A percentile compares a stretch with the other conserved stretches of the same genome.
Conservation (phyloP, 1,140 invertebrate genomes). For the Panonychus citri region DNA sequence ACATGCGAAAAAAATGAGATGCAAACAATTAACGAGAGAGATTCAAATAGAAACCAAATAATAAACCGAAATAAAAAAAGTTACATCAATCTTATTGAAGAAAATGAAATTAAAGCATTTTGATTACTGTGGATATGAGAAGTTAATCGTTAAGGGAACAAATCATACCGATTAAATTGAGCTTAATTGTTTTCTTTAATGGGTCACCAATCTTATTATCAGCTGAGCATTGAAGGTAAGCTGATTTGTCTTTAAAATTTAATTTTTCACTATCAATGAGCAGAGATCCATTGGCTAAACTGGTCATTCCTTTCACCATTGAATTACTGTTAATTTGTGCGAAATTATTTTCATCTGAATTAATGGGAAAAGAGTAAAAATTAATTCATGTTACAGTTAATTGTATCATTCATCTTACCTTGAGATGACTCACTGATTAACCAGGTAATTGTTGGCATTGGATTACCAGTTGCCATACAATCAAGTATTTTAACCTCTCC, state of each 20-base stretch:
- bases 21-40: no score
- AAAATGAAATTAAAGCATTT: no score
- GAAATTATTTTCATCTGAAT: not conserved
- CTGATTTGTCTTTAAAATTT: not conserved
- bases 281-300: not conserved
- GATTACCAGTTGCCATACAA: not conserved
- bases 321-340: not conserved
- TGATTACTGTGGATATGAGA: no score
- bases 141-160: no score
- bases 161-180: slow-evolving; percentile 4
- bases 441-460: not conserved
- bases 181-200: slow-evolving; percentile 6
- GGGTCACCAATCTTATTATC: slow-evolving; percentile 8
- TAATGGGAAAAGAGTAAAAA: not conserved
- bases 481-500: no score
- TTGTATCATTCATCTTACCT: not conserved
- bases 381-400: not conserved
- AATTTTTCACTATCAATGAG: not conserved
- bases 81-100: no score
- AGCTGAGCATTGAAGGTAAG: slow-evolving; percentile 2
- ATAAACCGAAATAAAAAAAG: no score
- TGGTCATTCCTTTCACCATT: not conserved
- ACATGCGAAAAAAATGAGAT: no score
- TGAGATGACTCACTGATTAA: not conserved
- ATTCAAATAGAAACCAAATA: no score